These are phyloP conservation scores for Orthonyx spaldingii DNA, from an alignment of 2,113 vertebrate species.

Conservation along the genomic window DNA sequence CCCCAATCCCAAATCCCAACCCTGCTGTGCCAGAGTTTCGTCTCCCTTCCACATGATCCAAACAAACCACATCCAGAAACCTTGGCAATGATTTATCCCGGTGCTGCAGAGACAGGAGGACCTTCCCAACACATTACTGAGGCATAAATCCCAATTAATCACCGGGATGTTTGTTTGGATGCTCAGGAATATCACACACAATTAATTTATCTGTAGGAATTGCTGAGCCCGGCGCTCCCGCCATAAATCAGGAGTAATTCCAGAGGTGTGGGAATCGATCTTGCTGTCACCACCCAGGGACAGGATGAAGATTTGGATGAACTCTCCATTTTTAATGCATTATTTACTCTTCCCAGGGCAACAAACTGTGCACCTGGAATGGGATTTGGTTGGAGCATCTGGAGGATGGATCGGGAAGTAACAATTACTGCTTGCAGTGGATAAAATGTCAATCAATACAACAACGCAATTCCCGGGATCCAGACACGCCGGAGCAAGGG, in stretches of 20 bases:
- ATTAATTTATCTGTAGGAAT: slow-evolving; percentile 8
- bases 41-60: not conserved
- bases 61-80: not conserved
- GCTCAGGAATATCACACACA: not conserved
- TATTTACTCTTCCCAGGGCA: not conserved
- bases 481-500: not conserved
- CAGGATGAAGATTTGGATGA: not conserved
- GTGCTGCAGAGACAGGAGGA: not conserved
- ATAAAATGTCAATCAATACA: not conserved
- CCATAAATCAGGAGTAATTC: not conserved
- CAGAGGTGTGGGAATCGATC: not conserved
- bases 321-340: not conserved
- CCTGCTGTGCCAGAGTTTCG: not conserved
- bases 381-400: not conserved
- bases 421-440: fast-evolving
- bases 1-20: not conserved
- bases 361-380: fast-evolving
- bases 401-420: not conserved
- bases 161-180: not conserved
- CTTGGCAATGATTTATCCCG: not conserved
- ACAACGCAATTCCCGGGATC: fast-evolving
- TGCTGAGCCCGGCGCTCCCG: not conserved
- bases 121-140: not conserved
- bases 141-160: slow-evolving; percentile 9
- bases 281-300: not conserved